Conservation (phyloP, 2,797 vertebrate species). For the Chelon labrosus region DNA sequence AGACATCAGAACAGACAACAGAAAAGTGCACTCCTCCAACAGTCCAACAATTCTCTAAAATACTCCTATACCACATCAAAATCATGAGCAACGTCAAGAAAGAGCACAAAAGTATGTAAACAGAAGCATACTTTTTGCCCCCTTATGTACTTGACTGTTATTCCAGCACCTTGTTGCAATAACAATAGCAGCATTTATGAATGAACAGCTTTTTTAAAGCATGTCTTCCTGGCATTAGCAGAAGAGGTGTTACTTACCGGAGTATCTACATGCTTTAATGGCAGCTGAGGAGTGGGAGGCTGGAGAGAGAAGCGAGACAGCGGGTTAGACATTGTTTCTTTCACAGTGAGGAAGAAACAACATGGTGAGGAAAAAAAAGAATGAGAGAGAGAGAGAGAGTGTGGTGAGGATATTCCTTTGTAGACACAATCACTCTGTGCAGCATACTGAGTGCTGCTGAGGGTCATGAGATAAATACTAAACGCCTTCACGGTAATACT, state of each 20-base stretch:
- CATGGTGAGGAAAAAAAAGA: conserved; percentile 28
- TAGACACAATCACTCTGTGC: no score
- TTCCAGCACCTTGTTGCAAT: conserved; percentile 24
- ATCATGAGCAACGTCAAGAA: neutral
- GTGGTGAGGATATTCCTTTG: neutral
- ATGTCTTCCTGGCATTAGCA: conserved; percentile 21
- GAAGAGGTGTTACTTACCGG: conserved; percentile 74
- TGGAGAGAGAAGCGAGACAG: conserved; percentile 68
- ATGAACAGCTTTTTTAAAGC: conserved; percentile 49
- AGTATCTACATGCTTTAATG: conserved; percentile 83
- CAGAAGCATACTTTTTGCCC: conserved; percentile 10
- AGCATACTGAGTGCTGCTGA: no score
- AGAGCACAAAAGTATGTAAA: neutral
- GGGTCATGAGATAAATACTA: no score
- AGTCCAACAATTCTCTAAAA: neutral
- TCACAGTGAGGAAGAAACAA: conserved; percentile 59
- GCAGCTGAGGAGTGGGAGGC: conserved; percentile 82
- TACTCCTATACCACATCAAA: no score
- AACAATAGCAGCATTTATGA: conserved; percentile 35
- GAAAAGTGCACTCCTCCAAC: neutral
- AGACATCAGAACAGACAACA: neutral
- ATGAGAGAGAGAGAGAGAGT: conserved; percentile 8
- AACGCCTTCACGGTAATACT: no score
- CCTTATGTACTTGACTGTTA: conserved; percentile 17
- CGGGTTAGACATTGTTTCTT: conserved; percentile 63